Conservation (phyloP, 2,797 vertebrate species). For the Pipistrellus pygmaeus region DNA sequence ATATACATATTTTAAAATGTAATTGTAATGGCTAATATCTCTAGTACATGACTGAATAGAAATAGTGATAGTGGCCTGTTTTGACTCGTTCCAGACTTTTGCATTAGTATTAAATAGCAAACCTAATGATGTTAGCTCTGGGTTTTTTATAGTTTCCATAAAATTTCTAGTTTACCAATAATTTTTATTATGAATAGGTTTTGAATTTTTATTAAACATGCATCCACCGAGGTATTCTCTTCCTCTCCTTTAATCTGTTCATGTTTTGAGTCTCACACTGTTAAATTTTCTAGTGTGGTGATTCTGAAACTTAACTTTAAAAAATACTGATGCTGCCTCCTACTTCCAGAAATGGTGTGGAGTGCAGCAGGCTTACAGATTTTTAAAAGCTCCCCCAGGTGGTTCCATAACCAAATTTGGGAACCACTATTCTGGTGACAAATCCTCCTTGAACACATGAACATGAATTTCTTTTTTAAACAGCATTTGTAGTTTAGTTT, state of each 20-base stretch:
- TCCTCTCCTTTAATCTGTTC: neutral
- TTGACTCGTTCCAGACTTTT: slow-evolving; percentile 8
- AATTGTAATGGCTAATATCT: neutral
- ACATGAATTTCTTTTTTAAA: neutral
- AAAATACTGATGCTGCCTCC: neutral
- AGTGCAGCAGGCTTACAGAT: neutral
- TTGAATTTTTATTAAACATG: slow-evolving; percentile 30
- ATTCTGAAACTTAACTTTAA: slow-evolving; percentile 12
- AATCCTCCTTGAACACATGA: neutral
- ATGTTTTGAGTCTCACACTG: neutral
- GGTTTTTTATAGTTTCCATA: slow-evolving; percentile 27
- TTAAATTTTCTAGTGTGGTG: neutral
- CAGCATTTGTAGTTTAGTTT: slow-evolving; percentile 18
- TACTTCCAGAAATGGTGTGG: neutral
- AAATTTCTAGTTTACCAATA: neutral
- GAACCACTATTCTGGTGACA: neutral
- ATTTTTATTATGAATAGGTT: slow-evolving; percentile 49
- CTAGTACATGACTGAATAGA: neutral
- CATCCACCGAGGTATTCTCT: neutral
- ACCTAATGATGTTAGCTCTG: neutral
- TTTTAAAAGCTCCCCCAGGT: neutral
- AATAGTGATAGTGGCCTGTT: neutral
- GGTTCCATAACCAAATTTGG: neutral
- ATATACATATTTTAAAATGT: neutral
- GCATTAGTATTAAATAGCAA: slow-evolving; percentile 43